phyloP scores from a whole-genome alignment of 2,888 invertebrate genomes.

The Laspeyria flexula region DNA sequence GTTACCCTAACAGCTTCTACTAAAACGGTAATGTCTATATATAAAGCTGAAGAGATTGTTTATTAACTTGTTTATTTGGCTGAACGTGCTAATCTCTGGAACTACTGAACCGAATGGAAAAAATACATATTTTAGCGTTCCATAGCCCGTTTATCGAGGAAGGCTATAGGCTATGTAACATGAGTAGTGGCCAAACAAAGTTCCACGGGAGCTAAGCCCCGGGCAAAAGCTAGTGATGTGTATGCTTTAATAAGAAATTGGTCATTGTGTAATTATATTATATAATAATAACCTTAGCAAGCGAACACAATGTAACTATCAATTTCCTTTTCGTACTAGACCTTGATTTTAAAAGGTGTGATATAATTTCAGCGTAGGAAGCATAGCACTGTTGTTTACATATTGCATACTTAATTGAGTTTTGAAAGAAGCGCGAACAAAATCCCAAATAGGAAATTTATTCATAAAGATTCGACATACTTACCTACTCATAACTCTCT shows the following conservation, averaged over 20 bases:
- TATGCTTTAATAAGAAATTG: not conserved
- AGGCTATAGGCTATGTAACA: too few relatives aligned
- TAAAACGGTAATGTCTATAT: not conserved
- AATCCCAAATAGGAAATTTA: not conserved
- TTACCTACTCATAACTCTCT: too few relatives aligned
- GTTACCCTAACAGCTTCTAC: not conserved
- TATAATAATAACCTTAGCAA: not conserved
- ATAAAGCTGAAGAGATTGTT: not conserved
- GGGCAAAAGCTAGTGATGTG: not conserved
- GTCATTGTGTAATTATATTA: conserved; percentile 9
- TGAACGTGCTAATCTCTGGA: too few relatives aligned
- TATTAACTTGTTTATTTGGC: too few relatives aligned
- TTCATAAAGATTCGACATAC: too few relatives aligned
- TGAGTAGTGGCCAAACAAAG: too few relatives aligned
- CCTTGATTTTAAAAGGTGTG: conserved; percentile 28
- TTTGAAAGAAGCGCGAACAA: conserved; percentile 5
- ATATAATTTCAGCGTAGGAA: conserved; percentile 37
- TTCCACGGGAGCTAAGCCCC: too few relatives aligned
- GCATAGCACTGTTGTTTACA: too few relatives aligned
- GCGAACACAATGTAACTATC: conserved; percentile 24
- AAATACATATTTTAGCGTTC: too few relatives aligned
- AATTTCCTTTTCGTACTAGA: conserved; percentile 23
- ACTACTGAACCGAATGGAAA: too few relatives aligned
- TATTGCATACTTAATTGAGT: too few relatives aligned
- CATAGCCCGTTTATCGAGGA: too few relatives aligned